Evolutionary conservation across 2,113 vertebrate genomes (phyloP), one percentile per base, ranked within the genome.

Genomic region (Hemiprocne comata): DNA sequence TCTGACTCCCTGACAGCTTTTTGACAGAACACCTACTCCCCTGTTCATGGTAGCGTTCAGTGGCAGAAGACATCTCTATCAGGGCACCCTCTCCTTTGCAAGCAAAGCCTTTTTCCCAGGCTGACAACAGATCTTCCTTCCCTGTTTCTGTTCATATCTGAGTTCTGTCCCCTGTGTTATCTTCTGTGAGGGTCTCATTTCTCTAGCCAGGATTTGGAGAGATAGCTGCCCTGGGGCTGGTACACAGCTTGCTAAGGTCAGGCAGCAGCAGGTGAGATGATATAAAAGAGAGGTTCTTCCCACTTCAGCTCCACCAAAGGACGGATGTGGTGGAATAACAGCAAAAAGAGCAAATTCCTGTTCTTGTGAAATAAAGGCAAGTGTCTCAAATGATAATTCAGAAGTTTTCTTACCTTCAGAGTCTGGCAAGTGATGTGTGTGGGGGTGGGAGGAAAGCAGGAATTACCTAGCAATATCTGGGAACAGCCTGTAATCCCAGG

Each of bases 1-100:
- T 94, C 94, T 85, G 82, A 74, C 79, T 88, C 72, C 65, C 48
- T 94, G 93, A 90, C 79, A 94, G 65, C 15, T 97, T 95, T 95
- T 83, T 80, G 89, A 96, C 91, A 87, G 60, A 73, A 78, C 76
- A 92, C 82, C 69, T 82, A 60, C 79, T 89, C 83, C 57, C 69
- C 50, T 94, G 75, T 80, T 95, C 81, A 91, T 69, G 80, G 75
- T 17, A 77, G 25, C 40, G 67, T 71, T 89, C 55, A 80, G 40
- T 57, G 69, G 77, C 71, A 95, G 78, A 92, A 94, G 78, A 93
- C 72, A 72, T 86, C 65, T 94, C 91, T 95, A 71, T 62, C 38
- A 69, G 61, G 86, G 76, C 72, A 87, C 48, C 34, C 33, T 75
- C 28, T 81, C 26, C 44, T 89, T 73, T 48, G 31, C 55, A 93